Base-by-base conservation (phyloP, 2,113 vertebrate species). In the Lutjanus erythropterus region DNA sequence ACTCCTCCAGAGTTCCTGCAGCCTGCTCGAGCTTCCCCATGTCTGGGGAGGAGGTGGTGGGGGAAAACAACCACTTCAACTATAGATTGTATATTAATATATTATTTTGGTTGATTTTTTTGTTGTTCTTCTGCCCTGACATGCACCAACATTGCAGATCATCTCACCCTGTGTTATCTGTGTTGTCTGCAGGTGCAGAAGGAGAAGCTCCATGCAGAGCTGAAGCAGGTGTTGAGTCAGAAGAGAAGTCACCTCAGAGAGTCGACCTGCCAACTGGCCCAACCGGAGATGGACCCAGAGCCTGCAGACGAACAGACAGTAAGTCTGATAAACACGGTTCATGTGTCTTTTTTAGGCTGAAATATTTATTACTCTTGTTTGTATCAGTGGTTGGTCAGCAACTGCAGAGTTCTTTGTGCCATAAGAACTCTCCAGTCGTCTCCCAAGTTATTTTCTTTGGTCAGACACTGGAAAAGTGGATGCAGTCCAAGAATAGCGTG, bases 121-220 rank as follows among this genome's bases (percentile, higher is more conserved):
- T 33, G 44, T n/a, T 44, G 27, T 2, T 55, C 21, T 52, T 23
- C 12, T 60, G 23, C 41, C 15, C 23, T 39, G 55, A 53, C n/a
- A 12, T 56, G 15, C 27, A 50, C 12, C 25, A 29, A 3, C 62
- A 14, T 18, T 27, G 12, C 37, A 9, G n/a, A 31, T 16, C 2
- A 10, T 35, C 35, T 77, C 0, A 60, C 16, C 6, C 0, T 10
- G 11, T 53, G 33, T 46, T 18, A 14, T 15, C 19, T 64, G 42
- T 75, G 52, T 23, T 53, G 75, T 71, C 4, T 79, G 9, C 76
- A 97, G 96, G 95, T 94, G 68, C 96, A 96, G 91, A 95, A 96
- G 87, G 95, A 96, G 92, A 95, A 95, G 88, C 96, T 97, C 49
- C 96, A 97, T 95, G 96, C 93, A 42, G 96, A 97, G 87, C 89